Evolutionary conservation across 2,113 vertebrate genomes (phyloP), one percentile per base, ranked within the genome.

Genomic region (Coregonus clupeaformis): DNA sequence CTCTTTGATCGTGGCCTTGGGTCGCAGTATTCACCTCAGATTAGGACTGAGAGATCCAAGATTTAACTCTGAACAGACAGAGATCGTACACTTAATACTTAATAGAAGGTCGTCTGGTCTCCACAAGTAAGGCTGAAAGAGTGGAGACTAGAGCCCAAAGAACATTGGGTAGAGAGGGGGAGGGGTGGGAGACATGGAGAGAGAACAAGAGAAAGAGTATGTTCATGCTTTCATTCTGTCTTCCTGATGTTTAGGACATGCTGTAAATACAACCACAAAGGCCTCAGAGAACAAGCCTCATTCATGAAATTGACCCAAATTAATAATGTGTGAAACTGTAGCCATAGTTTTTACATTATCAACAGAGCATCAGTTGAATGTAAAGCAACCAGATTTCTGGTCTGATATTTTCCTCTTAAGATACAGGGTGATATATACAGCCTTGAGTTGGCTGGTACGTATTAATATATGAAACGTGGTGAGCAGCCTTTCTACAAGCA

Each of bases 11-110:
- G 71, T 32, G 0, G 20, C 74, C 74, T 80, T 82, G 3, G 72
- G 80, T 47, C 1, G 69, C 45, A 6, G 72, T 13, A 5, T 72
- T 90, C 78, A 80, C 87, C 77, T 87, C 77, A 66, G 72, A 87
- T 87, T 88, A 79, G 77, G 65, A 5, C 75, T 30, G 59, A 69
- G 73, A 80, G 62, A 78, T 7, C 6, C 74, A 59, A 77, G 77
- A 73, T 74, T 84, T 78, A 14, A 57, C 73, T 68, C 22, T 79
- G 66, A 81, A 76, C 68, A 84, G 47, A 30, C 77, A 84, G 30
- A 42, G 75, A 79, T 87, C 82, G 85, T 73, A 79, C 66, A 47
- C 68, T 55, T 81, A 76, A 83, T 76, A 81, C 42, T 36, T 47
- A 25, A 72, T 72, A 63, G 68, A 76, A 64, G 45, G 0, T n/a